Conservation (phyloP, 2,888 invertebrate genomes). For the Boloria euphrosyne region DNA sequence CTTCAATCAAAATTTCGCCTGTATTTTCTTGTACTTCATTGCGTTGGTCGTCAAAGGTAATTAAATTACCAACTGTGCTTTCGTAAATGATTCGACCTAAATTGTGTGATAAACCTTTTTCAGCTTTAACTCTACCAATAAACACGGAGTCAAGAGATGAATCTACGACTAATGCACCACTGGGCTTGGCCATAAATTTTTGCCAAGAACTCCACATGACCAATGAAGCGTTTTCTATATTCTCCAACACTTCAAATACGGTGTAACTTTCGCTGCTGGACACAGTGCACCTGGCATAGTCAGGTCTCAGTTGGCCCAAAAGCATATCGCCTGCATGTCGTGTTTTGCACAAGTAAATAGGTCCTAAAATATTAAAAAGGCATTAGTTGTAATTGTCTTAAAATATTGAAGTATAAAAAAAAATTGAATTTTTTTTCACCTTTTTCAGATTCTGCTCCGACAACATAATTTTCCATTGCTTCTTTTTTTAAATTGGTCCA, state of each 20-base stretch:
- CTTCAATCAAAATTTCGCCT: slow-evolving; percentile 90
- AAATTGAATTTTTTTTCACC: slow-evolving; percentile 49
- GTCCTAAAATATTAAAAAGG: slow-evolving; percentile 39
- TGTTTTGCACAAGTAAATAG: slow-evolving; percentile 89
- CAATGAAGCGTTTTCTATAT: slow-evolving; percentile 88
- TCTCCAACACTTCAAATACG: slow-evolving; percentile 88
- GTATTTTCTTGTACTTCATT: slow-evolving; percentile 80
- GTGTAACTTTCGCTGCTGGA: slow-evolving; percentile 83
- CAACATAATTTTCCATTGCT: slow-evolving; percentile 82
- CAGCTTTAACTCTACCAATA: slow-evolving; percentile 65
- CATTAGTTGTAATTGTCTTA: neutral
- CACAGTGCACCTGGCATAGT: slow-evolving; percentile 84
- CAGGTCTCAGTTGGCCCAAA: slow-evolving; percentile 85
- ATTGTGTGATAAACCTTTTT: slow-evolving; percentile 76
- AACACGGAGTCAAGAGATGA: slow-evolving; percentile 66
- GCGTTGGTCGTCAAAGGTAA: slow-evolving; percentile 84
- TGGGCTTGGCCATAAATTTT: slow-evolving; percentile 85
- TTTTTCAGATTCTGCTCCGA: slow-evolving; percentile 79
- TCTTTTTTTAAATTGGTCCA: slow-evolving; percentile 84
- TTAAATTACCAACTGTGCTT: slow-evolving; percentile 86
- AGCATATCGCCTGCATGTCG: slow-evolving; percentile 87
- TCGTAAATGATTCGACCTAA: slow-evolving; percentile 87
- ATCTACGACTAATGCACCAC: slow-evolving; percentile 86
- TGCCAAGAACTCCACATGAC: slow-evolving; percentile 90
- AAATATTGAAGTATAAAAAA: neutral